phyloP scores from a whole-genome alignment of 2,888 invertebrate species.

The Ferrisia virgata region DNA sequence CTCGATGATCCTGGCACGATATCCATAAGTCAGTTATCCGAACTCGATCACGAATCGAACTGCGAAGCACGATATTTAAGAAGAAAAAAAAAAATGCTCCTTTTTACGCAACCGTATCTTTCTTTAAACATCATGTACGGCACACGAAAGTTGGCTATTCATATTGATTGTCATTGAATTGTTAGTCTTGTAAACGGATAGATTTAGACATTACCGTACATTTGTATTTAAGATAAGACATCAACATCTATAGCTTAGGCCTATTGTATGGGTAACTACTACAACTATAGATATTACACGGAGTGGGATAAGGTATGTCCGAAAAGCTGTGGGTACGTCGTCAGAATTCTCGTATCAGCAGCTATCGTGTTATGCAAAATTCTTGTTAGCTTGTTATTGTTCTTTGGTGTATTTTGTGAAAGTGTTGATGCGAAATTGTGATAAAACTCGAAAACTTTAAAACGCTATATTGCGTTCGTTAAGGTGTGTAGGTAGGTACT shows the following conservation, averaged over 20 bases:
- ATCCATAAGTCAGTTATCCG: not conserved
- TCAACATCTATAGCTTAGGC: too few relatives aligned
- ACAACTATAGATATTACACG: not conserved
- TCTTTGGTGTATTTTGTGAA: conserved; percentile 1
- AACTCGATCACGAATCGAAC: not conserved
- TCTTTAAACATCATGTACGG: too few relatives aligned
- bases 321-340: not conserved
- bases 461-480: not conserved
- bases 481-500: not conserved
- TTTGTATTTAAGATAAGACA: too few relatives aligned
- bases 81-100: not conserved
- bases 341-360: not conserved
- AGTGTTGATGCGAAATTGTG: not conserved
- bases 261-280: too few relatives aligned
- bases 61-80: not conserved
- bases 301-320: not conserved
- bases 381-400: conserved; percentile 28
- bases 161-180: not conserved
- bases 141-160: not conserved
- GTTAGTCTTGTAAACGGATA: not conserved
- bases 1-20: not conserved
- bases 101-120: not conserved
- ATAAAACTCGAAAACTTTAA: conserved; percentile 14
- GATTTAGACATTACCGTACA: not conserved
- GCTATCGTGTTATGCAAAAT: conserved; percentile 3